Conservation (phyloP, 1,140 invertebrate species). For the Drosophila varians region DNA sequence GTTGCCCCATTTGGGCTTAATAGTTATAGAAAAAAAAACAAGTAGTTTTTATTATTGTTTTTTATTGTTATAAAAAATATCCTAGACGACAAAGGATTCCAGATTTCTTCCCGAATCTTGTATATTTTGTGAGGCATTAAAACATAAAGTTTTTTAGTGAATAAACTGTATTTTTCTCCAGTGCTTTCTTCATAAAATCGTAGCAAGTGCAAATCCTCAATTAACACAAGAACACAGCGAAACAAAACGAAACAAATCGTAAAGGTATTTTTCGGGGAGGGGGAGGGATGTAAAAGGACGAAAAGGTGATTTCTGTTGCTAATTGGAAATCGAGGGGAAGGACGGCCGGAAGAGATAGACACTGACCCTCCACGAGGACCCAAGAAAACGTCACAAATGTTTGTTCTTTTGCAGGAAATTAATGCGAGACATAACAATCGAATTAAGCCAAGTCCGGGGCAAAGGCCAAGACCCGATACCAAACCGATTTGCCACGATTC, state of each 20-base stretch:
- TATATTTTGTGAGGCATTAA: not conserved
- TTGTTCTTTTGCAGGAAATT: slow-evolving; percentile 47
- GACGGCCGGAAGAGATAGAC: slow-evolving; percentile 33
- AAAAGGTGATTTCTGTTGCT: slow-evolving; percentile 79
- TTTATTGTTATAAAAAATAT: not conserved
- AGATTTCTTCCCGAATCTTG: not conserved
- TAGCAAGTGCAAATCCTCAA: slow-evolving; percentile 74
- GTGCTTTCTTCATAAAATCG: slow-evolving; percentile 61
- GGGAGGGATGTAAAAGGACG: slow-evolving; percentile 18
- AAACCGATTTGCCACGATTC: slow-evolving; percentile 31
- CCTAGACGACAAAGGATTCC: too few species aligned
- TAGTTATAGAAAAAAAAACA: not conserved
- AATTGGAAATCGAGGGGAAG: slow-evolving; percentile 71
- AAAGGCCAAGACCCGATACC: not conserved
- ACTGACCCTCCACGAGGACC: slow-evolving; percentile 24
- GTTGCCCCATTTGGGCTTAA: not conserved
- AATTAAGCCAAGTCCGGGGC: slow-evolving; percentile 28
- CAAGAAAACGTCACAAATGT: slow-evolving; percentile 36
- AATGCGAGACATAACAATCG: slow-evolving; percentile 50
- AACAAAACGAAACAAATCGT: slow-evolving; percentile 12
- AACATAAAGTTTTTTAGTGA: not conserved
- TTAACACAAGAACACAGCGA: slow-evolving; percentile 55
- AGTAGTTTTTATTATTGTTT: too few species aligned
- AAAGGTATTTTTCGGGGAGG: slow-evolving; percentile 4
- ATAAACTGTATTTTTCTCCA: not conserved